Conservation (phyloP, 2,113 vertebrate genomes). For the Trichechus manatus region DNA sequence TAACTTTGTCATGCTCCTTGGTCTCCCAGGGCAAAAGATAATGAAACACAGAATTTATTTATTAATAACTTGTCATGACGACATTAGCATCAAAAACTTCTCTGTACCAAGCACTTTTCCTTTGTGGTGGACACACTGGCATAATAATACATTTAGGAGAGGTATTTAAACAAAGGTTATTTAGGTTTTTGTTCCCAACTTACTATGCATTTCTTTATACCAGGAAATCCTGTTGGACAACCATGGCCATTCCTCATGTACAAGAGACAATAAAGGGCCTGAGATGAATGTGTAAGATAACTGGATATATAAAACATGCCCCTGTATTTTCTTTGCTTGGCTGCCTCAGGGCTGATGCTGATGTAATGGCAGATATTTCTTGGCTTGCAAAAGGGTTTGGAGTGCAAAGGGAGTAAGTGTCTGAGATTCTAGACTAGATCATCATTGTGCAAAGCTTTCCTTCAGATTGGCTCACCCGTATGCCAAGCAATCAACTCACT, state of each 20-base stretch:
- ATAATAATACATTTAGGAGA: background rate
- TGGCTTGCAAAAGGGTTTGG: constrained; percentile 16
- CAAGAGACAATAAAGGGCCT: background rate
- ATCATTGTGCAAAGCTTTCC: background rate
- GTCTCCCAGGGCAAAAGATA: background rate
- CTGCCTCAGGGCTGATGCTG: background rate
- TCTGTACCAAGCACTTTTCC: background rate
- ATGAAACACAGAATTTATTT: background rate
- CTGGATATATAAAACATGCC: rapidly evolving
- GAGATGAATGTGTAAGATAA: background rate
- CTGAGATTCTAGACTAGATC: background rate
- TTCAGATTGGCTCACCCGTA: background rate
- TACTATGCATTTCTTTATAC: background rate
- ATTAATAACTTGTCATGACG: background rate
- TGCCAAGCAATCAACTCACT: background rate
- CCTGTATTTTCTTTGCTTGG: background rate
- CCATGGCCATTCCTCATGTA: background rate
- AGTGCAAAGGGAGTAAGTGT: background rate
- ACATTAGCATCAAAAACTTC: background rate
- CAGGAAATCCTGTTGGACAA: background rate
- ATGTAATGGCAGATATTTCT: background rate
- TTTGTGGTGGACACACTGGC: background rate
- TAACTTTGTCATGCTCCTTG: background rate
- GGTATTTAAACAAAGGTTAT: constrained; percentile 49
- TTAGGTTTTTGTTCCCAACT: background rate